Base-by-base conservation (phyloP, 2,797 vertebrate genomes). In the Phoeniculus purpureus region DNA sequence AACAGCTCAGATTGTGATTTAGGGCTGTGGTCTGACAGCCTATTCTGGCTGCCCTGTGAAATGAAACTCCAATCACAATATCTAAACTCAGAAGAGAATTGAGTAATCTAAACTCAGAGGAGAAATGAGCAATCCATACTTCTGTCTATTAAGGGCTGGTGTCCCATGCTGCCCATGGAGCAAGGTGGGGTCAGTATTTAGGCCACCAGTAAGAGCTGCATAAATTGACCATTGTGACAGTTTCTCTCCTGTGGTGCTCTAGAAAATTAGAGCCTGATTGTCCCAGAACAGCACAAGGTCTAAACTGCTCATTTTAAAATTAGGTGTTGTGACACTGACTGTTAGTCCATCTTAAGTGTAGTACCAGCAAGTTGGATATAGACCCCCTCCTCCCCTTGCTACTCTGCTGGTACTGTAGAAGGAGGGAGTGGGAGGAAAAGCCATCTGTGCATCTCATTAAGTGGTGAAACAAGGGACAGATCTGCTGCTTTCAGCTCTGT, bases 11-110 rank as follows among this genome's bases (percentile, higher is more conserved):
- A 29, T 27, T 54, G 45, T 94, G 83, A 95, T 94, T 96, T 94
- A 94, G 50, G 32, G 31, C 50, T 82, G 23, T 17, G 52, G 50
- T 82, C 54, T 81, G 71, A 61, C 88, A 92, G 83, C 83, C 78
- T 94, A 3, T 92, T 91, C 78, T 86, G 81, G 78, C 88, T 90
- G 72, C 83, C 76, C 29, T 58, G 54, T 77, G 78, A 91, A 91
- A 92, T 60, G 83, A 74, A 88, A 92, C 54, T 88, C 85, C 88
- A 80, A 64, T 91, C 94, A 88, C 83, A 65, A 22, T 61, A 52
- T 92, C 71, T 82, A 84, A 92, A 94, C 90, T 91, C 86, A 76
- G 78, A 93, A 89, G 61, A 90, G 65, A 88, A 94, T 94, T 54
- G 75, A 95, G 58, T 54, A 88, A 77, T 88, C 90, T 64, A 79